These are phyloP conservation scores for Megalopta genalis DNA, from an alignment of 1,140 invertebrate genomes.

Conservation along the genomic window DNA sequence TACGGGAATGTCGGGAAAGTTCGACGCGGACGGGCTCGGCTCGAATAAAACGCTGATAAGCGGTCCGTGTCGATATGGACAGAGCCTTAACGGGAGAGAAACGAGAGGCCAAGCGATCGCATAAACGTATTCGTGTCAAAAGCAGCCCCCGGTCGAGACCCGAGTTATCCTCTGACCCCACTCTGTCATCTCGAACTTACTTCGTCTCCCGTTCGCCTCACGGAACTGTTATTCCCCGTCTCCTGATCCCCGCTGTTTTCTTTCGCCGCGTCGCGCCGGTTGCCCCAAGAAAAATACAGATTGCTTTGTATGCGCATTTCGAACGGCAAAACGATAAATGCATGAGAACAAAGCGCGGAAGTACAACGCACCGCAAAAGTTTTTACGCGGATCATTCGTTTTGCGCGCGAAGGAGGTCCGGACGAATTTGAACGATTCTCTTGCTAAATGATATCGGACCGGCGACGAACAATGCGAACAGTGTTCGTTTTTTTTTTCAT, in stretches of 20 bases:
- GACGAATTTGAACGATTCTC: too few relatives aligned
- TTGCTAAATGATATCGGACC: too few relatives aligned
- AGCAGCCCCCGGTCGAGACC: constrained; percentile 74
- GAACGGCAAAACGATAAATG: not conserved
- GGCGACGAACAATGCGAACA: too few relatives aligned
- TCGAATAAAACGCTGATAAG: constrained; percentile 33
- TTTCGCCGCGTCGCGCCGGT: not conserved
- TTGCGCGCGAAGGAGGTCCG: too few relatives aligned
- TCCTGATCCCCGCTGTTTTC: constrained; percentile 37
- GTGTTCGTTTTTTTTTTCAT: too few relatives aligned
- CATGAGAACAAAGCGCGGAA: not conserved
- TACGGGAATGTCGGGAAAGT: not conserved
- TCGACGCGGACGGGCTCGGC: not conserved
- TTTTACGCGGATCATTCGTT: too few relatives aligned
- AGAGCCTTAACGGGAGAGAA: constrained; percentile 65
- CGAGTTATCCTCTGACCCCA: constrained; percentile 77
- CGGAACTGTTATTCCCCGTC: constrained; percentile 49
- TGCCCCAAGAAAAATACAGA: not conserved
- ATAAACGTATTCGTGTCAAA: constrained; percentile 78
- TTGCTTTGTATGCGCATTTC: constrained; percentile 7
- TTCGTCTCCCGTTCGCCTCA: constrained; percentile 58
- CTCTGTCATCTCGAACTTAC: constrained; percentile 76
- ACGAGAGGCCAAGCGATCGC: constrained; percentile 71
- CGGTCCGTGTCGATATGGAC: constrained; percentile 42
- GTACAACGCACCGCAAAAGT: not conserved